Percentiles rank a stretch among this genome's conserved stretches.
Conservation (phyloP, 2,113 vertebrate genomes). For the Vidua chalybeata region DNA sequence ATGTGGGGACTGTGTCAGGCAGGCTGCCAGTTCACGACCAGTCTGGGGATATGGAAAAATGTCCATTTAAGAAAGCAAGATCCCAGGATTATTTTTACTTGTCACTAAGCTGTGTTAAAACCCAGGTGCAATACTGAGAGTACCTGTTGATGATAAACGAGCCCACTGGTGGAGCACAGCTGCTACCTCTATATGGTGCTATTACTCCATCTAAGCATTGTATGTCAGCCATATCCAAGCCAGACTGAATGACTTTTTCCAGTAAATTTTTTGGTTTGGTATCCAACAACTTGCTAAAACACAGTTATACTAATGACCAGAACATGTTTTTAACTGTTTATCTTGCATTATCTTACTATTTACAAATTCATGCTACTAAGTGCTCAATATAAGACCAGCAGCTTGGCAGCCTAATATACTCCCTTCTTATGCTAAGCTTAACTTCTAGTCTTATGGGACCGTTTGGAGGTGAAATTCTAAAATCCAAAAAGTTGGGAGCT, state of each 20-base stretch:
- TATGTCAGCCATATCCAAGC: neutral
- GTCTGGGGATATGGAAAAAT: neutral
- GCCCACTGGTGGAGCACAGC: neutral
- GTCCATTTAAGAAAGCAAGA: conserved; percentile 16
- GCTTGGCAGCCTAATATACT: neutral
- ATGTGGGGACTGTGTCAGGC: neutral
- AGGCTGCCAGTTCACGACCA: neutral
- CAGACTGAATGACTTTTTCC: neutral
- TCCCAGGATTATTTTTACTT: neutral
- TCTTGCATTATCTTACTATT: neutral
- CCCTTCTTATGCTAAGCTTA: neutral
- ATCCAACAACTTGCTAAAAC: neutral
- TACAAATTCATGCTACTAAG: neutral
- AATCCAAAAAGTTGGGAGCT: neutral
- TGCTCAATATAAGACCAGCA: neutral
- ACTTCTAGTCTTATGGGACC: neutral
- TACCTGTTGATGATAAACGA: neutral
- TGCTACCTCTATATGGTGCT: neutral
- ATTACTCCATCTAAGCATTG: neutral
- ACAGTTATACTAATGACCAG: neutral
- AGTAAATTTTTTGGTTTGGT: neutral
- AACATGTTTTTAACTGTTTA: neutral
- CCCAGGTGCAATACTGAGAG: neutral
- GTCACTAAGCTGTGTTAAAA: neutral
- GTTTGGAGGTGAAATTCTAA: neutral